Conservation (phyloP, 2,113 vertebrate species). For the Gobio gobio region DNA sequence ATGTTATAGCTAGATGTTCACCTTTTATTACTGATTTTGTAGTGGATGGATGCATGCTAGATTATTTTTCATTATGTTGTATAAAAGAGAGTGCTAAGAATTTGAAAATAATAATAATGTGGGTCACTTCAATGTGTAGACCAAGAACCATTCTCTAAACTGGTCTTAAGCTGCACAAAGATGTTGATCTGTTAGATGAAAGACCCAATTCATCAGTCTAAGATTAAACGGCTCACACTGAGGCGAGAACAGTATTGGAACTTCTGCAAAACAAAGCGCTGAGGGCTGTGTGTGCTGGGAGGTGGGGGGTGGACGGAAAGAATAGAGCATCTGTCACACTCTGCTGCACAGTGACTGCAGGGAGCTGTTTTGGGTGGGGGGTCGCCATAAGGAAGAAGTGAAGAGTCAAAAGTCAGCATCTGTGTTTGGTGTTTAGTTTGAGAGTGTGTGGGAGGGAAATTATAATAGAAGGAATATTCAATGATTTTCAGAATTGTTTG, state of each 20-base stretch:
- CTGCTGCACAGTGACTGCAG: slow-evolving; percentile 37
- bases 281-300: neutral
- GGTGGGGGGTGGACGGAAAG: slow-evolving; percentile 25
- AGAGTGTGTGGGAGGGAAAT: neutral
- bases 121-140: neutral
- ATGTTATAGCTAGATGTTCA: neutral
- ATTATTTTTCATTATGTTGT: neutral
- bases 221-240: slow-evolving; percentile 18
- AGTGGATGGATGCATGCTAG: neutral
- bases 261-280: slow-evolving; percentile 22
- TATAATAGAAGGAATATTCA: neutral
- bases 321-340: slow-evolving; percentile 56
- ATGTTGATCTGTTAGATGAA: slow-evolving; percentile 8
- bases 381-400: slow-evolving; percentile 20
- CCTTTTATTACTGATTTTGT: neutral
- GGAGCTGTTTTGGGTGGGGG: slow-evolving; percentile 12
- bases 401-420: slow-evolving; percentile 33
- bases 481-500: neutral
- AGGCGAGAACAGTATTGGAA: slow-evolving; percentile 3
- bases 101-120: neutral
- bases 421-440: neutral
- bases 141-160: neutral
- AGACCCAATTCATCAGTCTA: slow-evolving; percentile 17
- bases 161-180: neutral
- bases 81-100: neutral